phyloP scores from a whole-genome alignment of 2,113 vertebrate genomes.

The Gavia stellata region DNA sequence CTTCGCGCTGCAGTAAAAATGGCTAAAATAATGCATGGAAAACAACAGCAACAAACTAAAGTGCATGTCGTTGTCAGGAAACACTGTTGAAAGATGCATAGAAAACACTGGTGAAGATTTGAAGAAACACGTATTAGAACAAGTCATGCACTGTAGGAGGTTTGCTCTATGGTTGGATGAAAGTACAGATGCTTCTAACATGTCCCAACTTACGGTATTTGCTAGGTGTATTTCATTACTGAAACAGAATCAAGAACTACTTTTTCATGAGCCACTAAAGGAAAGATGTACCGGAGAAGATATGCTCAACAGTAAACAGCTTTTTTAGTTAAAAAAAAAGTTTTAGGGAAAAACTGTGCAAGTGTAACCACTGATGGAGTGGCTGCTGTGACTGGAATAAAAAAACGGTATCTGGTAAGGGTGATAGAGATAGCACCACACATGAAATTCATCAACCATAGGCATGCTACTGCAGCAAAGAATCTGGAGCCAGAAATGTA shows the following conservation, averaged over 20 bases:
- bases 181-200: background rate
- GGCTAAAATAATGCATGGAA: background rate
- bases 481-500: background rate
- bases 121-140: background rate
- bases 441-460: background rate
- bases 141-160: background rate
- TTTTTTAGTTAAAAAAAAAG: background rate
- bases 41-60: background rate
- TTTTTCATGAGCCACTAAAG: background rate
- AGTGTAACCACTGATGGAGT: background rate
- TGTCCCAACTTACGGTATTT: rapidly evolving
- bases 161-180: background rate
- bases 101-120: background rate
- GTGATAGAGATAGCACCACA: rapidly evolving
- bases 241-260: no score
- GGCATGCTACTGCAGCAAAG: background rate
- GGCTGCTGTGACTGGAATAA: background rate
- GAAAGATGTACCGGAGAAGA: background rate
- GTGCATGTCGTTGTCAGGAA: background rate
- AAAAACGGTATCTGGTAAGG: background rate
- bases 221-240: no score
- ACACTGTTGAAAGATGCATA: background rate
- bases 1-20: background rate
- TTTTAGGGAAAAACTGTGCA: background rate
- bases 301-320: background rate